Evolutionary conservation across 2,797 vertebrate genomes (phyloP).

Genomic region (Merluccius polli): DNA sequence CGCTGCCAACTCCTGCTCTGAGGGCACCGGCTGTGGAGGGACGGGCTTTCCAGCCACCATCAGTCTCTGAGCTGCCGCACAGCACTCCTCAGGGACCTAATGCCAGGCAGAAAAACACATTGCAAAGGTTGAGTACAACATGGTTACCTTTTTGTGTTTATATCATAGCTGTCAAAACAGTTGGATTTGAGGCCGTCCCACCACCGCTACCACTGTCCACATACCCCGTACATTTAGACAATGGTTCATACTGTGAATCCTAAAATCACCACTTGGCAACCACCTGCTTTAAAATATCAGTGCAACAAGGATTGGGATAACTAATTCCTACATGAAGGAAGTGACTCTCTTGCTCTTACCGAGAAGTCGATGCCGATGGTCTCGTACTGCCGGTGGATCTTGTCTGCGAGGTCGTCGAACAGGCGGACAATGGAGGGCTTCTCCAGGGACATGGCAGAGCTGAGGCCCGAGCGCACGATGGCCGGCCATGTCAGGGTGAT

Average conservation of each 20-base stretch:
- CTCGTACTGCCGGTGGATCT: slow-evolving; percentile 95
- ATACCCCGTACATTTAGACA: no score
- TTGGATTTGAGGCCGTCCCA: no score
- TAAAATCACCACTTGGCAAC: no score
- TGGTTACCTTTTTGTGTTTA: background rate
- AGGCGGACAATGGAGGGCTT: slow-evolving; percentile 96
- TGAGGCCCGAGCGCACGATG: slow-evolving; percentile 89
- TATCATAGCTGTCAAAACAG: no score
- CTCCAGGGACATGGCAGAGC: slow-evolving; percentile 93
- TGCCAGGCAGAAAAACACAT: background rate
- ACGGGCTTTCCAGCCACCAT: slow-evolving; percentile 71
- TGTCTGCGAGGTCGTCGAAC: slow-evolving; percentile 95
- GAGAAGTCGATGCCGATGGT: slow-evolving; percentile 90
- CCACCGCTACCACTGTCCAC: no score
- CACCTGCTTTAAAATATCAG: no score
- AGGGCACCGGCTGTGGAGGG: slow-evolving; percentile 59
- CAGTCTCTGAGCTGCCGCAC: slow-evolving; percentile 76
- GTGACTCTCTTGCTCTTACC: slow-evolving; percentile 68
- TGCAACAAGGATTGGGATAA: no score
- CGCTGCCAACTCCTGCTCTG: slow-evolving; percentile 72
- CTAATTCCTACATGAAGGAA: no score
- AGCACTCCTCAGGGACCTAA: slow-evolving; percentile 82
- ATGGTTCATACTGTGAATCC: no score
- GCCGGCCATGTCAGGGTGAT: slow-evolving; percentile 93
- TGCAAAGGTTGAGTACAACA: background rate